Percentiles rank a stretch among this genome's conserved stretches.
These are phyloP conservation scores for Argynnis bischoffii DNA, from an alignment of 2,888 invertebrate genomes.

Conservation along the genomic window DNA sequence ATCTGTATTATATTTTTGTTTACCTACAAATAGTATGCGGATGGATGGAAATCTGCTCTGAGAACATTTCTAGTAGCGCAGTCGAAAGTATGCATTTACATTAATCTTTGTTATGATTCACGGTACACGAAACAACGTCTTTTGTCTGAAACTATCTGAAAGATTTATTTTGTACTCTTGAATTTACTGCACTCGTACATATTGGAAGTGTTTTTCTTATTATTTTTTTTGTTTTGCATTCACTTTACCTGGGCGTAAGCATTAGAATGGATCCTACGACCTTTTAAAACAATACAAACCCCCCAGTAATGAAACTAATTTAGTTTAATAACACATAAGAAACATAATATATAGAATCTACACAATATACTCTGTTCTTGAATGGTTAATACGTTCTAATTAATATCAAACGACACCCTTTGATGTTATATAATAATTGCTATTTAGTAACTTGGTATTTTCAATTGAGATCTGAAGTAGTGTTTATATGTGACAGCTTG, in stretches of 20 bases:
- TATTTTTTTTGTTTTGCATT: neutral
- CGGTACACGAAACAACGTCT: slow-evolving; percentile 38
- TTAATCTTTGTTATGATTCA: slow-evolving; percentile 41
- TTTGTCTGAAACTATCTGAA: slow-evolving; percentile 38
- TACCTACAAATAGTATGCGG: slow-evolving; percentile 6
- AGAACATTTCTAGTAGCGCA: slow-evolving; percentile 8
- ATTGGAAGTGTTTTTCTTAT: slow-evolving; percentile 6
- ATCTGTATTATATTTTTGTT: neutral
- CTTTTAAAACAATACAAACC: neutral
- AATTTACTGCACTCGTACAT: slow-evolving; percentile 18
- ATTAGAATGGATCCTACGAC: neutral
- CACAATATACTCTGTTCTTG: neutral
- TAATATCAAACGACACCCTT: slow-evolving; percentile 4
- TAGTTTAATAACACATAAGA: slow-evolving; percentile 10
- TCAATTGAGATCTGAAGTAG: too few relatives aligned
- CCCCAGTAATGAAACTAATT: neutral
- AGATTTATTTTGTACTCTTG: slow-evolving; percentile 35
- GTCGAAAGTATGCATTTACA: slow-evolving; percentile 36
- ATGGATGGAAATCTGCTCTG: slow-evolving; percentile 11
- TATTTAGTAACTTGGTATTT: neutral
- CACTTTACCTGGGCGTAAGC: too few relatives aligned
- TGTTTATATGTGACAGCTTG: too few relatives aligned
- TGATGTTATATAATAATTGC: slow-evolving; percentile 3
- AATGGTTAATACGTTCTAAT: slow-evolving; percentile 1
- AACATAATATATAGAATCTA: neutral